Base-by-base conservation (phyloP, 1,140 invertebrate genomes). In the Trialeurodes vaporariorum region DNA sequence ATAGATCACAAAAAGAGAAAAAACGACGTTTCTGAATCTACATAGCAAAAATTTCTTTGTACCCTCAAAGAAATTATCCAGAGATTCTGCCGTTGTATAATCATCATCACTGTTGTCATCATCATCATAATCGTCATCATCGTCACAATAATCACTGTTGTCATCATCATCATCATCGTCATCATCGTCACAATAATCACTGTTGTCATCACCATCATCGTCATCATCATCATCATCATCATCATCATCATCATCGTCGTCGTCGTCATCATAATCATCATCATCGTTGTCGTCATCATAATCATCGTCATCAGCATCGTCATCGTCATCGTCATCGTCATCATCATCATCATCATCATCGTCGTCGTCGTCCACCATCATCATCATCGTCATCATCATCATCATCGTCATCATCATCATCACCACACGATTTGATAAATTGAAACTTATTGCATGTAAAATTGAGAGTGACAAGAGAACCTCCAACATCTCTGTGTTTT, bases 261-360 rank as follows among this genome's bases (percentile, higher is more conserved):
- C 61, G 61, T 61, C 61, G 61, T 22, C 61, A 24, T n/a, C n/a
- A n/a, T n/a, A n/a, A n/a, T n/a, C n/a, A n/a, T n/a, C n/a, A n/a
- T n/a, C n/a, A n/a, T n/a, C n/a, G n/a, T n/a, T n/a, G n/a, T n/a
- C n/a, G n/a, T n/a, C n/a, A n/a, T n/a, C n/a, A n/a, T n/a, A n/a
- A n/a, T n/a, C n/a, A n/a, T n/a, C n/a, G n/a, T n/a, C n/a, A n/a
- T n/a, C n/a, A n/a, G n/a, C n/a, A n/a, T 61, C 61, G 61, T 61
- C 61, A 24, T 61, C 61, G 61, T 61, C 61, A 24, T 22, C 61
- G 61, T 61, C 61, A 24, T 22, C 61, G 61, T 61, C 61, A 25
- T 61, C 61, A 24, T 22, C 61, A 24, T 61, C 61, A 24, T 61
- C 61, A 24, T 22, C 61, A 24, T 22, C 61, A 24, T 22, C 61